A percentile compares a stretch with the other conserved stretches of the same genome.
phyloP scores from a whole-genome alignment of 2,888 invertebrate genomes.

The Polyommatus icarus region DNA sequence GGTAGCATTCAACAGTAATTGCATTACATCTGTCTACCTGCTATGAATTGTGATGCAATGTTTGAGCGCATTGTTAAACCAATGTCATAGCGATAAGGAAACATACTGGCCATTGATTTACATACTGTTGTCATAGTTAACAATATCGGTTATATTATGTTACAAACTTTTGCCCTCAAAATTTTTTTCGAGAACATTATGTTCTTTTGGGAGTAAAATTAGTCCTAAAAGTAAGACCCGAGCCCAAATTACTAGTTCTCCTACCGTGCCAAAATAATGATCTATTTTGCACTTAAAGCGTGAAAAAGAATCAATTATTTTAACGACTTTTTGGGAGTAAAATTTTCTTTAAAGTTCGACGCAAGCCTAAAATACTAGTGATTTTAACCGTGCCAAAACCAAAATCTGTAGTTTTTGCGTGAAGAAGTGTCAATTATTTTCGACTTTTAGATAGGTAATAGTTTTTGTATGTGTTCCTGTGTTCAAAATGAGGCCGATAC shows the following conservation, averaged over 20 bases:
- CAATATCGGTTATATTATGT: neutral
- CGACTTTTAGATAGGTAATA: neutral
- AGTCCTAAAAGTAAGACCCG: too few relatives aligned
- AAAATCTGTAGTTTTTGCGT: too few relatives aligned
- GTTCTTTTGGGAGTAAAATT: neutral
- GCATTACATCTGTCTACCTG: constrained; percentile 23
- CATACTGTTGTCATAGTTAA: constrained; percentile 8
- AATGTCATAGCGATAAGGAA: constrained; percentile 24
- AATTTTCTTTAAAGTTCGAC: too few relatives aligned
- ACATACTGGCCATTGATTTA: constrained; percentile 6
- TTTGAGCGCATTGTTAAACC: constrained; percentile 20
- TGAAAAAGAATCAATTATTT: too few relatives aligned
- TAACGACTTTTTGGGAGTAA: too few relatives aligned
- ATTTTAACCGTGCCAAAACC: too few relatives aligned
- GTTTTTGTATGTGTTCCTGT: too few relatives aligned
- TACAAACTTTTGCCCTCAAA: neutral
- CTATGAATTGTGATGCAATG: constrained; percentile 33
- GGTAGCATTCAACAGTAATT: constrained; percentile 32
- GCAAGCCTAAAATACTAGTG: too few relatives aligned
- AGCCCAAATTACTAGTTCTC: too few relatives aligned
- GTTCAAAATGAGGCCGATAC: too few relatives aligned
- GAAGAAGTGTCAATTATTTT: neutral
- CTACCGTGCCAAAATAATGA: too few relatives aligned
- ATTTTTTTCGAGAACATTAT: neutral
- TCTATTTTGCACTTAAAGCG: too few relatives aligned